Evolutionary conservation across 2,888 invertebrate genomes (phyloP).

Genomic region (Carcina quercana): DNA sequence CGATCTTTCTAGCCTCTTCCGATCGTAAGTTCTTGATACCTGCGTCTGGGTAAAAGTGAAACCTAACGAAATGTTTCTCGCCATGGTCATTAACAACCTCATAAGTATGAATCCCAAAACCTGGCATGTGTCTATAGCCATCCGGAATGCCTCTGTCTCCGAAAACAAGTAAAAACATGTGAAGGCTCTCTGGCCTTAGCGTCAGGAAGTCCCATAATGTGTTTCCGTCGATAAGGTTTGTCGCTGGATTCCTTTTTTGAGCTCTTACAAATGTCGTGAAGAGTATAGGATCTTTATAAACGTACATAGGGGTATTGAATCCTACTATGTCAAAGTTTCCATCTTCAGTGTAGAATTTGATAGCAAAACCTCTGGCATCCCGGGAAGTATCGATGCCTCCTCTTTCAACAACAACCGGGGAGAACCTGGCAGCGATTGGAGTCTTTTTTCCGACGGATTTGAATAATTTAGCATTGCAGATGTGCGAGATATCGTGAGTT

Average conservation of each 20-base stretch:
- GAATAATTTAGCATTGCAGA: conserved; percentile 84
- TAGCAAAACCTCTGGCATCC: conserved; percentile 91
- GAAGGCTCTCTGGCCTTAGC: conserved; percentile 86
- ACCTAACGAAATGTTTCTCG: conserved; percentile 85
- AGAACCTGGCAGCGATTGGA: conserved; percentile 83
- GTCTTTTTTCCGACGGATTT: conserved; percentile 82
- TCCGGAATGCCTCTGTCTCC: conserved; percentile 92
- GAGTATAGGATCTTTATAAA: conserved; percentile 87
- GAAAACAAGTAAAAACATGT: conserved; percentile 87
- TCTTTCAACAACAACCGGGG: conserved; percentile 86
- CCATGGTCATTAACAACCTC: conserved; percentile 85
- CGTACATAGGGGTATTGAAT: conserved; percentile 91
- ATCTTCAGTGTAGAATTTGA: conserved; percentile 93
- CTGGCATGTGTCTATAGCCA: conserved; percentile 93
- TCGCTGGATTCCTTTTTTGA: conserved; percentile 93
- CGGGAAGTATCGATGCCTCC: conserved; percentile 90
- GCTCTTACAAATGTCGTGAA: conserved; percentile 95
- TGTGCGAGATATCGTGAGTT: conserved; percentile 85
- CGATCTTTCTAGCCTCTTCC: conserved; percentile 77
- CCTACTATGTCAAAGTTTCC: conserved; percentile 94
- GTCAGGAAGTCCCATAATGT: conserved; percentile 95
- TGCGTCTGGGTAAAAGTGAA: conserved; percentile 91
- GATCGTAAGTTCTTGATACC: conserved; percentile 84
- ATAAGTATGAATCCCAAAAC: conserved; percentile 93
- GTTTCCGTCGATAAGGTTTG: conserved; percentile 88